Evolutionary conservation across 2,113 vertebrate species (phyloP).

Genomic region (Mionectes macconnelli): DNA sequence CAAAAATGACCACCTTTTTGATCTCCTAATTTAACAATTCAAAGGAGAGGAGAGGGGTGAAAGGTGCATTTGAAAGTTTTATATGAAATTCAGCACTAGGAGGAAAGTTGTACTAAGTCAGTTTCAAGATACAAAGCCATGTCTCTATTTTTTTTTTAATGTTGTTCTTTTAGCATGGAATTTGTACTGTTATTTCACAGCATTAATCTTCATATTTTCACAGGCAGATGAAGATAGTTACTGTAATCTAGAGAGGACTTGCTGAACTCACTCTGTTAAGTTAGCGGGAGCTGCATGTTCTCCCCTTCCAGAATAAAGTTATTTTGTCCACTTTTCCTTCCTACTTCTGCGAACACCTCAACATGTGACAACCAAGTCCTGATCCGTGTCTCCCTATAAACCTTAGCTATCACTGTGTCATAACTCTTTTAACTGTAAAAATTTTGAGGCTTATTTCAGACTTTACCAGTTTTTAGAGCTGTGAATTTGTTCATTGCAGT

Average conservation of each 20-base stretch:
- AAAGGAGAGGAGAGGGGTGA: neutral
- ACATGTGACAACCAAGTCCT: neutral
- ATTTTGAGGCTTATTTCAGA: neutral
- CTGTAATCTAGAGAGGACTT: neutral
- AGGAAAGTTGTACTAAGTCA: neutral
- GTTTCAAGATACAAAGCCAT: neutral
- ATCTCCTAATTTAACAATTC: neutral
- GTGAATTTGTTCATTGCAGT: neutral
- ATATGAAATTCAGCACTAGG: neutral
- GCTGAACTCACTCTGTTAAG: neutral
- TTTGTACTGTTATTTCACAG: neutral
- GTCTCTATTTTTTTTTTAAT: neutral
- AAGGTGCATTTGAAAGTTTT: neutral
- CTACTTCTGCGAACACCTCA: neutral
- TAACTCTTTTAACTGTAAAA: neutral
- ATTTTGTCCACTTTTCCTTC: neutral
- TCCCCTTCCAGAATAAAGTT: neutral
- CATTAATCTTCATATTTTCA: neutral
- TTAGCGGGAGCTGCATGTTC: neutral
- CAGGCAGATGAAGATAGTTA: neutral
- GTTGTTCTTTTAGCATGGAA: neutral
- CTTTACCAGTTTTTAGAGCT: neutral
- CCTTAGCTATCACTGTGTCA: neutral
- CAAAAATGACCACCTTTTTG: neutral
- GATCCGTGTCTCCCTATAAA: neutral